A percentile compares a stretch with the other conserved stretches of the same genome.
These are phyloP conservation scores for Schizaphis graminum DNA, from an alignment of 2,888 invertebrate genomes.

Conservation along the genomic window DNA sequence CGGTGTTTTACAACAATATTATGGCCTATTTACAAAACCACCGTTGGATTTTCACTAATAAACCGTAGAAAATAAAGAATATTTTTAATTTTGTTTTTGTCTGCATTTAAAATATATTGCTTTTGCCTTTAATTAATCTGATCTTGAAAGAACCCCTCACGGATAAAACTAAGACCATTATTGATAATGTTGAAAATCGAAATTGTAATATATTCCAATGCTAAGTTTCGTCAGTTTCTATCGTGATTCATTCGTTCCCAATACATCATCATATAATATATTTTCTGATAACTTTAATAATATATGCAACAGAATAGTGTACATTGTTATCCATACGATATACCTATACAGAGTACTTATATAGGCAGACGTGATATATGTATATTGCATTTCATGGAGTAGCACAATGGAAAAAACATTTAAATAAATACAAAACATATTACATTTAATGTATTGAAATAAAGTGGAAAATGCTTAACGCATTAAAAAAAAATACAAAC, in stretches of 20 bases:
- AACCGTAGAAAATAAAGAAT: not conserved
- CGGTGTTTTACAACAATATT: conserved; percentile 17
- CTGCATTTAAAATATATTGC: not conserved
- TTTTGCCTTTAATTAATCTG: not conserved
- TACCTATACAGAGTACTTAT: not conserved
- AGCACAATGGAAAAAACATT: conserved; percentile 32
- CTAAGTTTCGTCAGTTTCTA: not conserved
- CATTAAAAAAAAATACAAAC: conserved; percentile 31
- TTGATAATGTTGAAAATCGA: not conserved
- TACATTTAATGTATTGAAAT: conserved; percentile 5
- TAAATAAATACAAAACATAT: conserved; percentile 19
- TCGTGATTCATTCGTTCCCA: not conserved
- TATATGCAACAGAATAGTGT: not conserved
- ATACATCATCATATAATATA: not conserved
- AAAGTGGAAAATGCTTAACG: conserved; percentile 22
- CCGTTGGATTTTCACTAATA: not conserved
- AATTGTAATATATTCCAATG: not conserved
- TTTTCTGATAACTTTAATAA: not conserved
- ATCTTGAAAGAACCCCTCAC: not conserved
- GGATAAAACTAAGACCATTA: not conserved
- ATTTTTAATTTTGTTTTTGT: not conserved
- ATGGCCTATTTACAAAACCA: not conserved
- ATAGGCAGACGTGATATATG: conserved; percentile 1
- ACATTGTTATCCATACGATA: not conserved
- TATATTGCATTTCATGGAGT: not conserved